phyloP scores from a whole-genome alignment of 2,113 vertebrate genomes.

The Scomber colias region DNA sequence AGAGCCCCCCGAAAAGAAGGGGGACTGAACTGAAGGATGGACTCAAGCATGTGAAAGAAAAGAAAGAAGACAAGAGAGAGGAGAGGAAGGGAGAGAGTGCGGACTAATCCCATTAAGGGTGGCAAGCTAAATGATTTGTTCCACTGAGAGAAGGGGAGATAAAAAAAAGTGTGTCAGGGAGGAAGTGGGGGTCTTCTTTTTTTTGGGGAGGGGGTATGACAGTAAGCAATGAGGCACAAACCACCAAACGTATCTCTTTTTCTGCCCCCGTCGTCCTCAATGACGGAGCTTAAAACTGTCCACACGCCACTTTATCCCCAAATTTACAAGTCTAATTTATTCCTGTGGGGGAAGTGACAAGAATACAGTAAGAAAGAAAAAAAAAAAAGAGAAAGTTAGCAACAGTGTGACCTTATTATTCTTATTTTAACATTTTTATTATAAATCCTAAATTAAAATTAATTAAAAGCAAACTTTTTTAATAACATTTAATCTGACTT shows the following conservation, averaged over 20 bases:
- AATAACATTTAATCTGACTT: no score
- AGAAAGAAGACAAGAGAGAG: constrained; percentile 40
- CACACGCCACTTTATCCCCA: constrained; percentile 18
- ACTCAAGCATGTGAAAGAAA: constrained; percentile 35
- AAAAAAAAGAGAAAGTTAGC: constrained; percentile 13
- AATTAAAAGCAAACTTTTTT: no score
- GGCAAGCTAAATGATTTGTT: constrained; percentile 76
- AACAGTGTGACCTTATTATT: neutral
- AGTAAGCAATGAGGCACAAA: constrained; percentile 26
- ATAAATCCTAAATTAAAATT: no score
- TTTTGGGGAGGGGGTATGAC: neutral
- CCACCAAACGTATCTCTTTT: neutral
- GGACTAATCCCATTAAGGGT: constrained; percentile 74
- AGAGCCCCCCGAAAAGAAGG: constrained; percentile 16
- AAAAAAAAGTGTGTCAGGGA: constrained; percentile 42
- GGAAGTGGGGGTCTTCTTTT: neutral
- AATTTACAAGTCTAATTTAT: constrained; percentile 71
- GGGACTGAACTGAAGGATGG: constrained; percentile 48
- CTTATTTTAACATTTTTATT: no score
- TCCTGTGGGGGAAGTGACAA: constrained; percentile 28
- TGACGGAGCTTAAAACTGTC: neutral
- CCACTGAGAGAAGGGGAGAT: constrained; percentile 52
- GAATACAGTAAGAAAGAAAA: neutral
- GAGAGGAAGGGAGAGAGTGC: constrained; percentile 35
- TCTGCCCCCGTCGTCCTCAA: neutral